Percentiles rank a stretch among this genome's conserved stretches.
Evolutionary conservation across 2,888 invertebrate species (phyloP).

Genomic region (Muscina levida): DNA sequence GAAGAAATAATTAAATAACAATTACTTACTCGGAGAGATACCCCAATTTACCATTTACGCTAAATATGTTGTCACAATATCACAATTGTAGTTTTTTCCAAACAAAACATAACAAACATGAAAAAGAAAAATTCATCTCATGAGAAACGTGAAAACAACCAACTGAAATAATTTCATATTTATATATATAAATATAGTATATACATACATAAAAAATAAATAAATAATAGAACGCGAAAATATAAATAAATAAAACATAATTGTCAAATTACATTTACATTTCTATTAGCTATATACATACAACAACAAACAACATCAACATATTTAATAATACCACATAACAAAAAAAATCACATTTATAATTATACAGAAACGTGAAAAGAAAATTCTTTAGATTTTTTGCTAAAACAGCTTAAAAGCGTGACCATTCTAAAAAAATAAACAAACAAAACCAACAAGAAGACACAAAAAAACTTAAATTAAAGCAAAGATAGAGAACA

Average conservation of each 20-base stretch:
- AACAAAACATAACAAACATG: conserved; percentile 42
- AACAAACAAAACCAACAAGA: not conserved
- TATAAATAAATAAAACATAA: conserved; percentile 49
- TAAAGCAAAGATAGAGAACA: not conserved
- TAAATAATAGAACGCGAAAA: conserved; percentile 43
- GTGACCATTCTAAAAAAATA: conserved; percentile 64
- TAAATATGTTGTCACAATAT: conserved; percentile 67
- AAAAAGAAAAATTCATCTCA: conserved; percentile 1
- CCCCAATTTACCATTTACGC: conserved; percentile 61
- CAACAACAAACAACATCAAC: no score
- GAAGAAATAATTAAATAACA: no score
- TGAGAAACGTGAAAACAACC: conserved; percentile 32
- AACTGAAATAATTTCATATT: conserved; percentile 59
- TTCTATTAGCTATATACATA: conserved; percentile 61
- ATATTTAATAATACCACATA: conserved; percentile 59
- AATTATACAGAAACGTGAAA: not conserved
- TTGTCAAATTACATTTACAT: conserved; percentile 66
- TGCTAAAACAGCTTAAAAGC: conserved; percentile 64
- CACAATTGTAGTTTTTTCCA: conserved; percentile 47
- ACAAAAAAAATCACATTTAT: conserved; percentile 44
- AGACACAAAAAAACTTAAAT: not conserved
- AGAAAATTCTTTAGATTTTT: conserved; percentile 45
- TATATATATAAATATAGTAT: conserved; percentile 54
- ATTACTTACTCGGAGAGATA: conserved; percentile 62
- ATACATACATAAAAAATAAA: conserved; percentile 32